phyloP scores from a whole-genome alignment of 2,797 vertebrate species.

The Fistularia commersonii region DNA sequence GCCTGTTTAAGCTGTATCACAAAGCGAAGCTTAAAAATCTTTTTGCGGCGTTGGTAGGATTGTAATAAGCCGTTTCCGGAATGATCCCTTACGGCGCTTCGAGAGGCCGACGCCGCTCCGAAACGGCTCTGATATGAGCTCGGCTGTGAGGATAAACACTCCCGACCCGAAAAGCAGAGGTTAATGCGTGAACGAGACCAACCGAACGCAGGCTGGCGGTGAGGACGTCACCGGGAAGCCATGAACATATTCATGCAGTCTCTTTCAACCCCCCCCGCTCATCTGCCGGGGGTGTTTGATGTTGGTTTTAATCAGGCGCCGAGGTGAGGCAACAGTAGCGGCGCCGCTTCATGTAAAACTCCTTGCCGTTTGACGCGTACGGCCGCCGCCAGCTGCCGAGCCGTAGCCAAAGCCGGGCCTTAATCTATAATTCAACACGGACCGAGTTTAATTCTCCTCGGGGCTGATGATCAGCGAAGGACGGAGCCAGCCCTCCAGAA shows the following conservation, averaged over 20 bases:
- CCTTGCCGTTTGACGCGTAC: slow-evolving; percentile 18
- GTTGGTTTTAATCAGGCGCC: slow-evolving; percentile 66
- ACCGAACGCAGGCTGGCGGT: slow-evolving; percentile 14
- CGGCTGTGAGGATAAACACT: slow-evolving; percentile 4
- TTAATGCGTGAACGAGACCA: slow-evolving; percentile 18
- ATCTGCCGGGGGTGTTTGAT: slow-evolving; percentile 61
- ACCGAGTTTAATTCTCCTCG: slow-evolving; percentile 66
- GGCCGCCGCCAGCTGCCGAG: slow-evolving; percentile 53
- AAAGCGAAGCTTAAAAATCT: too few species aligned
- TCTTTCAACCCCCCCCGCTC: slow-evolving; percentile 54
- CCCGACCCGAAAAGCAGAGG: slow-evolving; percentile 16
- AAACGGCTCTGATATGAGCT: background rate
- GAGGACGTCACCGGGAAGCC: slow-evolving; percentile 24
- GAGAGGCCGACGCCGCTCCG: background rate
- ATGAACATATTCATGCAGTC: slow-evolving; percentile 60
- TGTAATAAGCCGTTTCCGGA: too few species aligned
- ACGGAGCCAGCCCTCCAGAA: slow-evolving; percentile 53
- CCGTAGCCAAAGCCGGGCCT: slow-evolving; percentile 53
- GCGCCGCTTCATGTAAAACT: slow-evolving; percentile 40
- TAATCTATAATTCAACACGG: slow-evolving; percentile 80
- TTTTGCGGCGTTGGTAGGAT: too few species aligned
- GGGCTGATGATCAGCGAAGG: slow-evolving; percentile 60
- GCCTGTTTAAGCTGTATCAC: too few species aligned
- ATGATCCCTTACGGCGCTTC: too few species aligned
- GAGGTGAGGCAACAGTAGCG: slow-evolving; percentile 64